These are phyloP conservation scores for Drosophila dives DNA, from an alignment of 2,888 invertebrate genomes.

Conservation along the genomic window DNA sequence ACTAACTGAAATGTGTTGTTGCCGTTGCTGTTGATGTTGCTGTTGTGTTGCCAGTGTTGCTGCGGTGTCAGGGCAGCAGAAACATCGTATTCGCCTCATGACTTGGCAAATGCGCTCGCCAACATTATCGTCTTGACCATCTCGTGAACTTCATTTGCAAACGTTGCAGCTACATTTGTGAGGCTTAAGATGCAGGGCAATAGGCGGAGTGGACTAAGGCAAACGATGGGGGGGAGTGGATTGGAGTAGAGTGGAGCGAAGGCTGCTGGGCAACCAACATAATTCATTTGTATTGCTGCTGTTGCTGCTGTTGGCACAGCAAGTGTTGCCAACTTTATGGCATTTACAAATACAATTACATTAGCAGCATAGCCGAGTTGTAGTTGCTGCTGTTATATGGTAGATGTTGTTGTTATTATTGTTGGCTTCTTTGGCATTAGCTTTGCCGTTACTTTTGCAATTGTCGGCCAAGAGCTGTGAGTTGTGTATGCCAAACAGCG, in stretches of 20 bases:
- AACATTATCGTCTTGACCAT: slow-evolving; percentile 80
- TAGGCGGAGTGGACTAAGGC: not conserved
- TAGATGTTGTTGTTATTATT: slow-evolving; percentile 4
- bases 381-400: slow-evolving; percentile 11
- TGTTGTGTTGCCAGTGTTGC: slow-evolving; percentile 56
- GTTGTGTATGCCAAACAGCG: slow-evolving; percentile 8
- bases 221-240: not conserved
- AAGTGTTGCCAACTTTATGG: slow-evolving; percentile 81
- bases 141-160: slow-evolving; percentile 81
- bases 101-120: slow-evolving; percentile 81
- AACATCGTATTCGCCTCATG: slow-evolving; percentile 63
- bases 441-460: slow-evolving; percentile 65
- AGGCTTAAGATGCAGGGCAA: slow-evolving; percentile 14
- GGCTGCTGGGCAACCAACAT: slow-evolving; percentile 63
- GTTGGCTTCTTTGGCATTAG: slow-evolving; percentile 47
- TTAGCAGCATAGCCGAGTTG: slow-evolving; percentile 44
- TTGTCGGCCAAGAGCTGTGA: slow-evolving; percentile 24
- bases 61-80: slow-evolving; percentile 46
- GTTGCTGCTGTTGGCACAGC: slow-evolving; percentile 68
- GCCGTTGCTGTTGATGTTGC: slow-evolving; percentile 51
- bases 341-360: slow-evolving; percentile 81
- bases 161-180: slow-evolving; percentile 54
- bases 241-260: slow-evolving; percentile 27
- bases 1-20: slow-evolving; percentile 67
- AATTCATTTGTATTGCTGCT: slow-evolving; percentile 69